Evolutionary conservation across 2,797 vertebrate genomes (phyloP).

Genomic region (Emydoidea blandingii): DNA sequence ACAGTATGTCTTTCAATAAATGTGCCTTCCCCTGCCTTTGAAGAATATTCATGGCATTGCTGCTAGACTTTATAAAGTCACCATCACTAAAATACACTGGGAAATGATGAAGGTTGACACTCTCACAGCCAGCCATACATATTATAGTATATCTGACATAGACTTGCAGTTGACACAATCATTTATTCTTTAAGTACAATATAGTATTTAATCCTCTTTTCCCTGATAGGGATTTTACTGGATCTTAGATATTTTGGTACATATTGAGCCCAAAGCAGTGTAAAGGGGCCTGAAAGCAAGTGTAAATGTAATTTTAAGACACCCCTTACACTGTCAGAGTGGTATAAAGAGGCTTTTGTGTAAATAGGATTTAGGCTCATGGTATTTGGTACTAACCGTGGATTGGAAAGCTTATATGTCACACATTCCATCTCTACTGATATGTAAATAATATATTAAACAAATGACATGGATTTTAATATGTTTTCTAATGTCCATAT

Average conservation of each 20-base stretch:
- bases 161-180: background rate
- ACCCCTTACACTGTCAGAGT: background rate
- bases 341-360: background rate
- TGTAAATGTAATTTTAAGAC: background rate
- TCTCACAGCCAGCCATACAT: background rate
- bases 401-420: background rate
- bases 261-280: background rate
- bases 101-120: constrained; percentile 49
- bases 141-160: constrained; percentile 20
- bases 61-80: constrained; percentile 53
- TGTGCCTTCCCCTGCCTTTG: constrained; percentile 32
- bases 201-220: background rate
- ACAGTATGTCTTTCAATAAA: constrained; percentile 35
- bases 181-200: constrained; percentile 5
- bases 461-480: background rate
- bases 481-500: background rate
- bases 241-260: background rate
- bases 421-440: background rate
- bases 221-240: background rate
- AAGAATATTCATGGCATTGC: constrained; percentile 32
- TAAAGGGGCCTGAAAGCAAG: background rate
- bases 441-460: background rate
- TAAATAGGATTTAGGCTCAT: background rate
- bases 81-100: constrained; percentile 17
- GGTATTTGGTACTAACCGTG: background rate